Evolutionary conservation across 2,888 invertebrate species (phyloP), one percentile per base, ranked within the genome.

Genomic region (Oasisia sp.): DNA sequence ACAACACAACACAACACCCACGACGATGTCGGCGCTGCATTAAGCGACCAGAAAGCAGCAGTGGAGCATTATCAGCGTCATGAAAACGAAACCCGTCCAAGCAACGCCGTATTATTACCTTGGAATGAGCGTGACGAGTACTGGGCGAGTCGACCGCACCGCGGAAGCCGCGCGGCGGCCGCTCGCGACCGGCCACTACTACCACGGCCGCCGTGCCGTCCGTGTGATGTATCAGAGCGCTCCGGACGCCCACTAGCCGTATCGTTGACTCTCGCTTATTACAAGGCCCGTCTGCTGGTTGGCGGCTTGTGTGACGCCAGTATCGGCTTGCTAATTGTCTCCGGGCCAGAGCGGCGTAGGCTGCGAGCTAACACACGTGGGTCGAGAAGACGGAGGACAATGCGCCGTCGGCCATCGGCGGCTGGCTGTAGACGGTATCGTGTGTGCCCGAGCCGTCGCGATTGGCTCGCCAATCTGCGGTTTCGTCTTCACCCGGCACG

Each of bases 311-410:
- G 19, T 74, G 74, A 74, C 74, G 74, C 74, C 27, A 74, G 74
- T 74, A 74, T 74, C 74, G 74, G 74, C 74, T 74, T 74, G 19
- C 74, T 74, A 74, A 74, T 74, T 74, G 74, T 74, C 74, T 74
- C 7, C 74, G 74, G 74, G 74, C 74, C 74, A 19, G 74, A 74
- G 74, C 74, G 27, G 74, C 74, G n/a, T 74, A 74, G 74, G 74
- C 19, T 74, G 74, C 74, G 4, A 38, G 38, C 38, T 38, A 74
- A 27, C 74, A 27, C 74, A 74, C 74, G 74, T 74, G 74, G 74
- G 27, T 74, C 74, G 74, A 74, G n/a, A 74, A 74, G 19, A 27
- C n/a, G 7, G 74, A 74, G 74, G 74, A n/a, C 74, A 74, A n/a
- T 74, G 27, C 74, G 74, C 74, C 74, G 74, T 19, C 74, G 74